Conservation (phyloP, 2,797 vertebrate genomes). For the Acrocephalus scirpaceus region DNA sequence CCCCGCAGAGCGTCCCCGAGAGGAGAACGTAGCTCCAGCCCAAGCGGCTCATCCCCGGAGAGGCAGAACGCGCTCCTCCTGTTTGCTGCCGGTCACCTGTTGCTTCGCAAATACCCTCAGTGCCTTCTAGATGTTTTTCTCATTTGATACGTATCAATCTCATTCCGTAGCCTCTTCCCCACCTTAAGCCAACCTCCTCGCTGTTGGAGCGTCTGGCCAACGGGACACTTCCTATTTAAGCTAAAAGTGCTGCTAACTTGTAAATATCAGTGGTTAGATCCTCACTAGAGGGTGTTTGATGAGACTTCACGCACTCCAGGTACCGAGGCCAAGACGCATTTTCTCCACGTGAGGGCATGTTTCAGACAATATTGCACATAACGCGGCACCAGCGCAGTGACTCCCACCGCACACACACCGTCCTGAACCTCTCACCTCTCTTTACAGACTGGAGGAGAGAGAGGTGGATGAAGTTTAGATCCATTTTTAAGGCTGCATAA, state of each 20-base stretch:
- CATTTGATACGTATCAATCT: rapidly evolving
- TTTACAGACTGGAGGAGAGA: not conserved
- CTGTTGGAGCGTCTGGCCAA: not conserved
- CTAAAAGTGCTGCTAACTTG: not conserved
- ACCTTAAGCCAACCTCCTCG: rapidly evolving
- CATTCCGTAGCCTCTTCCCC: not conserved
- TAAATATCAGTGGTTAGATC: not conserved
- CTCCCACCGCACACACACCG: not conserved
- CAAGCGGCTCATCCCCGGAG: rapidly evolving
- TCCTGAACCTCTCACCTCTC: not conserved
- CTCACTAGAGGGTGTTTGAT: too few species aligned
- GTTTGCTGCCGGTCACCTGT: rapidly evolving
- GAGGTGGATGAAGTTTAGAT: not conserved
- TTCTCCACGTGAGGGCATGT: rapidly evolving
- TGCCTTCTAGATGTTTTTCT: too few species aligned
- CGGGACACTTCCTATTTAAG: not conserved
- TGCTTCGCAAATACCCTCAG: rapidly evolving
- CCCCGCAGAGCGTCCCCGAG: rapidly evolving
- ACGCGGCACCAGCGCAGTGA: rapidly evolving
- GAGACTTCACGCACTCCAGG: rapidly evolving
- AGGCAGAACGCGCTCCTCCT: rapidly evolving
- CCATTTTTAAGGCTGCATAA: not conserved
- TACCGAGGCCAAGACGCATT: not conserved
- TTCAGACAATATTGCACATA: not conserved
- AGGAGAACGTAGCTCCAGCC: rapidly evolving